Conservation (phyloP, 2,797 vertebrate species). For the Argyrosomus regius region DNA sequence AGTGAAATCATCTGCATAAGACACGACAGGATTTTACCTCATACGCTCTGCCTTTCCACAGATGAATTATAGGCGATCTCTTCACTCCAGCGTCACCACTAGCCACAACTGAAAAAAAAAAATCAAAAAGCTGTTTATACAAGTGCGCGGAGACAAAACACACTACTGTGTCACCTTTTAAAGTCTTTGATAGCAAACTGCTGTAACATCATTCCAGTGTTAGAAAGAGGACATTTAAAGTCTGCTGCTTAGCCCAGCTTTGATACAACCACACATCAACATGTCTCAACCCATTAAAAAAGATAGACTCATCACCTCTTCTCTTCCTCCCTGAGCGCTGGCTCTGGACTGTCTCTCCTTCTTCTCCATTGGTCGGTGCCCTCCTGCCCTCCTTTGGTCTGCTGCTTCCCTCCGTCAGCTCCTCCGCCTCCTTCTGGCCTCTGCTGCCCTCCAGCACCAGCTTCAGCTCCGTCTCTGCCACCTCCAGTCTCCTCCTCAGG, state of each 20-base stretch:
- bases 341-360: slow-evolving; percentile 9
- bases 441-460: slow-evolving; percentile 54
- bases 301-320: slow-evolving; percentile 54
- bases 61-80: slow-evolving; percentile 71
- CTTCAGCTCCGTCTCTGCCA: slow-evolving; percentile 66
- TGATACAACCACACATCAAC: too few relatives aligned
- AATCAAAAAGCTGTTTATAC: background rate
- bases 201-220: too few relatives aligned
- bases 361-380: background rate
- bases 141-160: too few relatives aligned
- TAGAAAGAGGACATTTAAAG: too few relatives aligned
- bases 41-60: slow-evolving; percentile 72
- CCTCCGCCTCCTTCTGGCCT: slow-evolving; percentile 35
- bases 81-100: slow-evolving; percentile 52
- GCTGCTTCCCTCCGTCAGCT: slow-evolving; percentile 13
- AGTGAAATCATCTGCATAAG: background rate
- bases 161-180: too few relatives aligned
- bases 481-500: slow-evolving; percentile 71
- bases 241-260: too few relatives aligned
- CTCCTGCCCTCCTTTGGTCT: slow-evolving; percentile 15
- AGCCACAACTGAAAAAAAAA: slow-evolving; percentile 22
- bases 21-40: slow-evolving; percentile 57
- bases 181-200: too few relatives aligned
- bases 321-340: slow-evolving; percentile 49
- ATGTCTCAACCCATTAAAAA: background rate